Evolutionary conservation across 2,888 invertebrate species (phyloP).

Genomic region (Iphiclides podalirius): DNA sequence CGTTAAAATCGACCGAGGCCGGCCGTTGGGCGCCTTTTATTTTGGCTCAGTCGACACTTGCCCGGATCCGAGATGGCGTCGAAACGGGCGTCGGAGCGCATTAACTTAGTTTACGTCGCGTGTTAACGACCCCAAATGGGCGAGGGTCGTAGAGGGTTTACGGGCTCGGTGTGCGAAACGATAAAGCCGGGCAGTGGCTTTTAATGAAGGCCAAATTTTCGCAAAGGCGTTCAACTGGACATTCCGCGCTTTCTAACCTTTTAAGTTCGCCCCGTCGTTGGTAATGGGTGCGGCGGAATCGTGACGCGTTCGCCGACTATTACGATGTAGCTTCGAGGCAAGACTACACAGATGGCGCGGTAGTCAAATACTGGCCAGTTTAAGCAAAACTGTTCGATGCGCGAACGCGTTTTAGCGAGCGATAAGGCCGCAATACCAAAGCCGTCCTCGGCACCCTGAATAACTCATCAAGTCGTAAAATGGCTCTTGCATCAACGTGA

Average conservation of each 20-base stretch:
- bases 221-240: no score
- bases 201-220: no score
- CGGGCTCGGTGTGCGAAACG: background rate
- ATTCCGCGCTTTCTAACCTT: no score
- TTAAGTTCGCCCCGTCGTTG: no score
- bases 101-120: background rate
- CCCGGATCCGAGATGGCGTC: conserved; percentile 42
- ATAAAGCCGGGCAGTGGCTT: background rate
- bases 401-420: no score
- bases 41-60: conserved; percentile 39
- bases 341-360: no score
- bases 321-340: no score
- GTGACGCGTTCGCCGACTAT: no score
- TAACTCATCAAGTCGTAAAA: conserved; percentile 45
- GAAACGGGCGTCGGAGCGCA: conserved; percentile 34
- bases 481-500: conserved; percentile 39
- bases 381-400: no score
- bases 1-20: conserved; percentile 44
- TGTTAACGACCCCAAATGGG: background rate
- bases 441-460: conserved; percentile 41
- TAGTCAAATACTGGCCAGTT: no score
- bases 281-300: no score
- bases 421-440: no score
- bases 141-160: background rate
- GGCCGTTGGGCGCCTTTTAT: conserved; percentile 37